phyloP scores from a whole-genome alignment of 2,888 invertebrate genomes.

The Phaonia tiefii region DNA sequence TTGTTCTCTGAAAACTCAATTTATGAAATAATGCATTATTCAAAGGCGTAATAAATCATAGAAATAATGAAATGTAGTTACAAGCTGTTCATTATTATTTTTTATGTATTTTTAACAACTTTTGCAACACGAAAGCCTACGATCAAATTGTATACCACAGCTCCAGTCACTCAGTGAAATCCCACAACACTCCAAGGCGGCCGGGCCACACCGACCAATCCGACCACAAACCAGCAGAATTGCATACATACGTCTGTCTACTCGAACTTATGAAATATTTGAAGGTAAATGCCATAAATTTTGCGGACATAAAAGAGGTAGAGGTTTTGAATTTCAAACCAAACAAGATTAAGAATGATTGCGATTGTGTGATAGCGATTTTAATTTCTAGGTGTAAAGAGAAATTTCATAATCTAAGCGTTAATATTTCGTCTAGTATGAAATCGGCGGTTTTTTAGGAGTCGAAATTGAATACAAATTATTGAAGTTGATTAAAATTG shows the following conservation, averaged over 20 bases:
- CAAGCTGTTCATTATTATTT: constrained; percentile 59
- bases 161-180: neutral
- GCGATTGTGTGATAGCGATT: constrained; percentile 12
- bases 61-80: constrained; percentile 64
- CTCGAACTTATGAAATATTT: constrained; percentile 49
- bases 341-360: constrained; percentile 35
- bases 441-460: neutral
- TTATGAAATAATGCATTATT: constrained; percentile 65
- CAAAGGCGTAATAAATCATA: constrained; percentile 64
- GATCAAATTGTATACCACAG: constrained; percentile 25
- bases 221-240: constrained; percentile 16
- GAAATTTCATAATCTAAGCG: neutral
- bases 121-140: constrained; percentile 63
- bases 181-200: neutral
- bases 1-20: constrained; percentile 28
- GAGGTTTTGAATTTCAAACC: constrained; percentile 65
- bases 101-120: constrained; percentile 27
- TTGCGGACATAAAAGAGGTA: constrained; percentile 64
- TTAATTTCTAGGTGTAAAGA: neutral
- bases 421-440: neutral
- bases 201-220: too few relatives aligned
- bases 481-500: too few relatives aligned
- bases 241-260: too few relatives aligned
- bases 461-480: too few relatives aligned
- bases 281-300: constrained; percentile 64